These are phyloP conservation scores for Euborellia annulipes DNA, from an alignment of 1,140 invertebrate genomes.

Conservation along the genomic window DNA sequence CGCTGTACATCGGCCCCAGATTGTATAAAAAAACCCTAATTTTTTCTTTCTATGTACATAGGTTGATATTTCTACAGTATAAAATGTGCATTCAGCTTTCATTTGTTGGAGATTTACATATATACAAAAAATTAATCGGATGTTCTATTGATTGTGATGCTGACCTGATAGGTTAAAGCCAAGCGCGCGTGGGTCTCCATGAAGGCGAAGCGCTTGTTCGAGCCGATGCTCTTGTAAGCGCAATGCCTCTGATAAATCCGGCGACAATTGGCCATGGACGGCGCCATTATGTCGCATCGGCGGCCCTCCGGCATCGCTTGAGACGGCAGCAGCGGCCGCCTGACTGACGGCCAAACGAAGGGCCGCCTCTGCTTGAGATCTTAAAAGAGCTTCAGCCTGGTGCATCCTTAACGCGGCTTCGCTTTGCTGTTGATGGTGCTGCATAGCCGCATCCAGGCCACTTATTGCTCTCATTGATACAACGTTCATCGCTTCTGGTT, in stretches of 20 bases:
- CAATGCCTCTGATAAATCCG: constrained; percentile 44
- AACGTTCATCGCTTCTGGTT: no score
- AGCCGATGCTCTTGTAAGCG: constrained; percentile 62
- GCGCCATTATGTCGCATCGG: constrained; percentile 15
- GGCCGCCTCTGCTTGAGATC: constrained; percentile 67
- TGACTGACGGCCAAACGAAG: constrained; percentile 56
- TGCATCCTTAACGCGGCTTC: constrained; percentile 47
- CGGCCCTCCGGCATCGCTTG: constrained; percentile 11
- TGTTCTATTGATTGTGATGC: constrained; percentile 39
- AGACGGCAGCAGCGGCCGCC: constrained; percentile 30
- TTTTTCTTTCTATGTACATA: no score
- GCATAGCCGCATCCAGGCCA: no score
- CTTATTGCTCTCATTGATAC: no score
- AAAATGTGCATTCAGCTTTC: no score
- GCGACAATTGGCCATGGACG: constrained; percentile 29
- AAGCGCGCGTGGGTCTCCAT: constrained; percentile 44
- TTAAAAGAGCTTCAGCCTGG: constrained; percentile 60
- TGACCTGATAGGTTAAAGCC: constrained; percentile 40
- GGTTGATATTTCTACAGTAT: no score
- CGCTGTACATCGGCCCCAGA: no score
- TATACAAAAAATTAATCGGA: constrained; percentile 6
- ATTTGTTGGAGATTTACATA: no score
- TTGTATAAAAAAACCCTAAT: no score
- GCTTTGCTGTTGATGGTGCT: constrained; percentile 24
- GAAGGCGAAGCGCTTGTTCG: constrained; percentile 63